Percentiles rank a stretch among this genome's conserved stretches.
phyloP scores from a whole-genome alignment of 30 jellyfish, hydroid and myxozoan genomes.

The Hydractinia echinata region DNA sequence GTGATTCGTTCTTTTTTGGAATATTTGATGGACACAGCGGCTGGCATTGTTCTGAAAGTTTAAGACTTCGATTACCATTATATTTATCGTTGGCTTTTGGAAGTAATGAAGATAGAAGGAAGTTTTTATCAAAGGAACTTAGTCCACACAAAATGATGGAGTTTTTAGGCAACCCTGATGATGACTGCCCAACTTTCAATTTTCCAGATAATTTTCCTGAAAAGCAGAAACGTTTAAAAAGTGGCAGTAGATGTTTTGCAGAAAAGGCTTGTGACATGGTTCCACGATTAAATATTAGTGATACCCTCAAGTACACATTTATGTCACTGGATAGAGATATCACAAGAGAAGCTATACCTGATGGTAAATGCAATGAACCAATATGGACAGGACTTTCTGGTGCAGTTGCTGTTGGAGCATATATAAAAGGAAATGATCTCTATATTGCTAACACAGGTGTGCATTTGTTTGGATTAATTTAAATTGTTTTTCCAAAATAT shows the following conservation, averaged over 20 bases:
- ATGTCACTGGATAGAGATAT: conserved; percentile 75
- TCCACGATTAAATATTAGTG: conserved; percentile 24
- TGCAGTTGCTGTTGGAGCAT: conserved; percentile 92
- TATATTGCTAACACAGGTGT: conserved; percentile 88
- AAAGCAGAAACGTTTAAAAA: conserved; percentile 53
- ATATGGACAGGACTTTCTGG: conserved; percentile 90
- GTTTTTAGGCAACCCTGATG: conserved; percentile 48
- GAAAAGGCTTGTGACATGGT: neutral
- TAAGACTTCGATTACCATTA: conserved; percentile 61
- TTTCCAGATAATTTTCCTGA: conserved; percentile 52
- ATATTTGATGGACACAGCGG: conserved; percentile 98
- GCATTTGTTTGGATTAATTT: neutral
- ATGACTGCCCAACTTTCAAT: conserved; percentile 32
- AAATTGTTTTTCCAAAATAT: neutral
- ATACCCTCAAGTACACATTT: conserved; percentile 47
- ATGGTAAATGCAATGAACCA: conserved; percentile 70
- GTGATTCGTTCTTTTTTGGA: conserved; percentile 63
- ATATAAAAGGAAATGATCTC: conserved; percentile 56
- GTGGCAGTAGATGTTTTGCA: conserved; percentile 52
- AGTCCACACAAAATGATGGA: conserved; percentile 1
- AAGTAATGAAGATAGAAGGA: neutral
- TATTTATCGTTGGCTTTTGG: conserved; percentile 64
- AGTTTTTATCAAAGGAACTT: conserved; percentile 8
- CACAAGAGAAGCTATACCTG: conserved; percentile 86
- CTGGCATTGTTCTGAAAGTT: conserved; percentile 90